phyloP scores from a whole-genome alignment of 1,140 invertebrate genomes.

The Pachyrhynchus sulphureomaculatus region DNA sequence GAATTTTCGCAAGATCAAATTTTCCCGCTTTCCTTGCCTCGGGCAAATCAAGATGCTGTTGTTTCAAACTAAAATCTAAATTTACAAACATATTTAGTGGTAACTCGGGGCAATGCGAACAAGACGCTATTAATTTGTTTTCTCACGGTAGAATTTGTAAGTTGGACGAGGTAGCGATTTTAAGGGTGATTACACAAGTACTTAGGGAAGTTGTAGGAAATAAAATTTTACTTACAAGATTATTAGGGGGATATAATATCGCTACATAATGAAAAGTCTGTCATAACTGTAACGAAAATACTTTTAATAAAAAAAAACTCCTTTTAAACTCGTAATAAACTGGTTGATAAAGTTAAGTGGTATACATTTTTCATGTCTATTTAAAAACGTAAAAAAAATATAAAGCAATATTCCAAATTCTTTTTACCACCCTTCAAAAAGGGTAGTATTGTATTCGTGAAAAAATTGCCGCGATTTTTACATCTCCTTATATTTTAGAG shows the following conservation, averaged over 20 bases:
- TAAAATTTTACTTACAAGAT: conserved; percentile 16
- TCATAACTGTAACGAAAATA: no score
- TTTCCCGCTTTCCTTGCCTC: conserved; percentile 4
- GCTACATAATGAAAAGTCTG: no score
- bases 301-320: no score
- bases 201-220: conserved; percentile 19
- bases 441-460: no score
- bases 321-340: no score
- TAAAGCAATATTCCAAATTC: no score
- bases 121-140: conserved; percentile 31
- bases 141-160: conserved; percentile 23
- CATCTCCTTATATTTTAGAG: no score
- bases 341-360: no score
- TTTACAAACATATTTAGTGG: conserved; percentile 27
- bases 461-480: no score
- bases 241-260: neutral
- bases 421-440: no score
- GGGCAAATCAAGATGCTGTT: conserved; percentile 9
- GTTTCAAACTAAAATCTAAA: conserved; percentile 27
- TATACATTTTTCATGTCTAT: no score
- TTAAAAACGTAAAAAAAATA: no score
- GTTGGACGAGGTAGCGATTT: conserved; percentile 26
- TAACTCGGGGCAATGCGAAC: conserved; percentile 24
- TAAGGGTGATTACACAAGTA: conserved; percentile 21
- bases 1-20: conserved; percentile 15